Evolutionary conservation across 1,140 invertebrate species (phyloP).

Genomic region (Pogonus chalceus): DNA sequence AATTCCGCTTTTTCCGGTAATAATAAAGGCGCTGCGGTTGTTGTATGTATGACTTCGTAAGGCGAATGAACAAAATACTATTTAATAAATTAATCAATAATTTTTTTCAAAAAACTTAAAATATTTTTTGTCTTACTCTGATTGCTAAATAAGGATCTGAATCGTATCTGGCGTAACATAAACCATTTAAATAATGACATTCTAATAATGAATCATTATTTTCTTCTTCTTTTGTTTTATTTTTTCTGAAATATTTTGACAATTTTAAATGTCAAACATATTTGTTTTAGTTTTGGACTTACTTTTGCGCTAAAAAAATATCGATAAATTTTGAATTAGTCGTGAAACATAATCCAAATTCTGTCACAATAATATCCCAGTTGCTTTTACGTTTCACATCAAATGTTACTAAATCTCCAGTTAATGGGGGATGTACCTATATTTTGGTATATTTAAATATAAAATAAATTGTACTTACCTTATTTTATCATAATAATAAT

Average conservation of each 20-base stretch:
- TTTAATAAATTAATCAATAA: conserved; percentile 16
- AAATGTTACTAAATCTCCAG: conserved; percentile 26
- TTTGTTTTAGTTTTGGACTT: neutral
- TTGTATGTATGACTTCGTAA: conserved; percentile 41
- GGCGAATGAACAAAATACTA: conserved; percentile 48
- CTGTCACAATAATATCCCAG: conserved; percentile 43
- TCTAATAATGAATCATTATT: conserved; percentile 21
- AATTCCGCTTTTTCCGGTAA: conserved; percentile 36
- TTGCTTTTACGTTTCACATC: conserved; percentile 24
- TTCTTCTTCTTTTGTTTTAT: neutral
- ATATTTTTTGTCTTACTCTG: conserved; percentile 32
- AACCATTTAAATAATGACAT: conserved; percentile 43
- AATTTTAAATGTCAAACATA: neutral
- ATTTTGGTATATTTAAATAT: conserved; percentile 5
- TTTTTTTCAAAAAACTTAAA: conserved; percentile 20
- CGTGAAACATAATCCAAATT: conserved; percentile 43
- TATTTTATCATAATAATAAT: conserved; percentile 22
- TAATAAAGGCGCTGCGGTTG: conserved; percentile 24
- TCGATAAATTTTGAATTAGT: conserved; percentile 37
- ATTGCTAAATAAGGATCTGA: conserved; percentile 28
- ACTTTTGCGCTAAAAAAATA: conserved; percentile 26
- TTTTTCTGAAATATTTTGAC: neutral
- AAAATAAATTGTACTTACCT: no score
- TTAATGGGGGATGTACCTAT: conserved; percentile 27
- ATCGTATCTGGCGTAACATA: conserved; percentile 41